Conservation (phyloP, 2,888 invertebrate species). For the Barypeithes pellucidus region DNA sequence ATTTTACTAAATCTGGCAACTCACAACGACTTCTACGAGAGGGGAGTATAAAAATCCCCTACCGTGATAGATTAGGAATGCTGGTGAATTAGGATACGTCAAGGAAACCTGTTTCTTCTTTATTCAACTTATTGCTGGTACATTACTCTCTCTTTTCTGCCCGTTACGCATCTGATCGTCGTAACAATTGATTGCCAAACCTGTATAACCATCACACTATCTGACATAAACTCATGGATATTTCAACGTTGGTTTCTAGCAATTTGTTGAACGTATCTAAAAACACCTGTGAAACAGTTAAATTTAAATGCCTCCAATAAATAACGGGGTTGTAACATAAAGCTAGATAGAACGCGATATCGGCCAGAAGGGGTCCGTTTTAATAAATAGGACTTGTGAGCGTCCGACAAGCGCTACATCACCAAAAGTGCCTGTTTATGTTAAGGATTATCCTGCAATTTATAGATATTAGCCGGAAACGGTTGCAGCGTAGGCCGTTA, state of each 20-base stretch:
- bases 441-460: conserved; percentile 69
- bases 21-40: too few species aligned
- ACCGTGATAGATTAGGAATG: too few species aligned
- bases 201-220: not conserved
- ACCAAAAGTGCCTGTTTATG: conserved; percentile 69
- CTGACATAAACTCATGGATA: not conserved
- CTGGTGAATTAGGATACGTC: too few species aligned
- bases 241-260: conserved; percentile 11
- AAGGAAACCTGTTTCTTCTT: too few species aligned
- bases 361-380: conserved; percentile 47
- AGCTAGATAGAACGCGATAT: conserved; percentile 31
- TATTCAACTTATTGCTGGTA: too few species aligned
- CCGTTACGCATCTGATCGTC: too few species aligned
- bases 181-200: too few species aligned
- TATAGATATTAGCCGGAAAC: conserved; percentile 66
- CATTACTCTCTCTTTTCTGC: too few species aligned
- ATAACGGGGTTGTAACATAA: conserved; percentile 37
- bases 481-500: conserved; percentile 43
- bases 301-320: conserved; percentile 47
- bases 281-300: conserved; percentile 48
- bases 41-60: too few species aligned
- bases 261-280: conserved; percentile 11
- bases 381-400: conserved; percentile 55
- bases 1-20: too few species aligned
- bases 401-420: conserved; percentile 63